Base-by-base conservation (phyloP, 2,888 invertebrate species). In the Caenorhabditis wallacei region DNA sequence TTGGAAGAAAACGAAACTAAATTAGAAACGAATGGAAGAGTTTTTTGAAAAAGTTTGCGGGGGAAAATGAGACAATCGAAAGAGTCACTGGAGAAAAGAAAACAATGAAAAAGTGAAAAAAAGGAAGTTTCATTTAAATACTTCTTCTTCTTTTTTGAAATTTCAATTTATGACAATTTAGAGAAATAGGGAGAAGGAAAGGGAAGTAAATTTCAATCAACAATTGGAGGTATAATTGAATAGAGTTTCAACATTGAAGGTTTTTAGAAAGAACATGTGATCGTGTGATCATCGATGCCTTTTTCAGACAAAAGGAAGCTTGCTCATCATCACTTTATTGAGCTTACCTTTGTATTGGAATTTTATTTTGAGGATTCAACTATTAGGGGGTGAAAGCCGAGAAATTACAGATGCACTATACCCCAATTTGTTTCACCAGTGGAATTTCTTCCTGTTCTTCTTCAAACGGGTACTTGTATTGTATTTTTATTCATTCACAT, bases 141-240 rank as follows among this genome's bases (percentile, higher is more conserved):
- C 16, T 40, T 40, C 11, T 57, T 35, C n/a, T 57, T n/a, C 30
- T 37, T 37, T 22, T 59, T 37, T 57, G 5, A 10, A 57, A 57
- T 37, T 59, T 59, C 22, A 40, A 11, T 59, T 59, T 37, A 22
- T 13, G n/a, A 10, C 10, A 40, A 37, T 18, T 20, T 35, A 7
- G 30, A 59, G 22, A 59, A 20, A n/a, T n/a, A n/a, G n/a, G n/a
- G n/a, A n/a, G n/a, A n/a, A n/a, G n/a, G n/a, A n/a, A 22, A 20
- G 59, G 20, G 37, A 57, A 59, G 59, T 30, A n/a, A 18, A 35
- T 57, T 57, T 40, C 40, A 40, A 40, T 40, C 40, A 40, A 13
- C 16, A 40, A 40, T 40, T 10, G 20, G 20, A 37, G 40, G 40
- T 43, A 18, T 18, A 48, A 18, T 18, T 48, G 18, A 48, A 7